Evolutionary conservation across 1,140 invertebrate species (phyloP).

Genomic region (Olivierus martensii): DNA sequence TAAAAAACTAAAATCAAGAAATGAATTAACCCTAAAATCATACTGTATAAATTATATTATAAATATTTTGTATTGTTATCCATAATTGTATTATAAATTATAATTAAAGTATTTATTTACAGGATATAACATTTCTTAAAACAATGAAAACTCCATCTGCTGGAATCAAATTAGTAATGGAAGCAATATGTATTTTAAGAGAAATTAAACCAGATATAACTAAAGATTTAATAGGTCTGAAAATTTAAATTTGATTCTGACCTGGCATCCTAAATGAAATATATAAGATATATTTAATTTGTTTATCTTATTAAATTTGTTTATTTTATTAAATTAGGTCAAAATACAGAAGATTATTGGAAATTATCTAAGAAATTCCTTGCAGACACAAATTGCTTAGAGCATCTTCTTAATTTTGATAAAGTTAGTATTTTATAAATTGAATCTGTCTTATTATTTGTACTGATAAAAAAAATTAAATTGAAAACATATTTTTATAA

Average conservation of each 20-base stretch:
- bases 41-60: too few species aligned
- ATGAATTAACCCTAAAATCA: conserved; percentile 51
- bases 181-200: conserved; percentile 84
- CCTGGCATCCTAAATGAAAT: too few species aligned
- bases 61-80: too few species aligned
- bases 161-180: conserved; percentile 85
- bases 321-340: conserved; percentile 30
- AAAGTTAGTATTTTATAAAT: conserved; percentile 36
- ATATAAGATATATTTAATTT: too few species aligned
- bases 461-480: too few species aligned
- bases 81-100: too few species aligned
- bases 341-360: conserved; percentile 80
- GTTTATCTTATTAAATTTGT: too few species aligned
- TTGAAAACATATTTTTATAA: too few species aligned
- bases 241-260: too few species aligned
- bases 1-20: too few species aligned
- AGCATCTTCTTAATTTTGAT: conserved; percentile 73
- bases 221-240: conserved; percentile 46
- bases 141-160: conserved; percentile 91
- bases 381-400: conserved; percentile 79
- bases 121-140: conserved; percentile 88
- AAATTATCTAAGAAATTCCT: conserved; percentile 76
- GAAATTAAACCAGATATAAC: conserved; percentile 78
- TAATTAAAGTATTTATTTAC: neutral
- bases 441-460: too few species aligned